Base-by-base conservation (phyloP, 2,888 invertebrate species). In the Punctoribates punctum region DNA sequence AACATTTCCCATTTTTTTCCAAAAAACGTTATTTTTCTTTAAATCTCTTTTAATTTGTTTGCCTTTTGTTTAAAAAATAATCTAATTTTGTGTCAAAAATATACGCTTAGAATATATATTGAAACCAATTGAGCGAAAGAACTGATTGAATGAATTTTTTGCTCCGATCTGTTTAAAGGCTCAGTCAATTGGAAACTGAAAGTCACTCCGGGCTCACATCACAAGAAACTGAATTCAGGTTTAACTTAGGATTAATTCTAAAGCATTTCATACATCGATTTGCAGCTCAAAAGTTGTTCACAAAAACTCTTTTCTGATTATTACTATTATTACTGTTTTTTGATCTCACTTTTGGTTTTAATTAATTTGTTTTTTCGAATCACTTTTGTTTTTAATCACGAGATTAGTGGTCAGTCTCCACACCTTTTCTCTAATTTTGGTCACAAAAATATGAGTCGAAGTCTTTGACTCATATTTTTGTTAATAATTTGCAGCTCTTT, bases 141-240 rank as follows among this genome's bases (percentile, higher is more conserved):
- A 65, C 29, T 29, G 29, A 27, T 65, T 65, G 29, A 65, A 27
- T 27, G 65, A 29, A 60, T 51, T 60, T 27, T 60, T 60, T 27
- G 60, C 25, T 60, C 42, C 67, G 42, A 67, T 65, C 17, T 34
- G 29, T 65, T 67, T 54, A 25, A 57, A 62, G 73, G 60, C 46
- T 74, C 20, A 77, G 74, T 74, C 77, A 74, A 54, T 46, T 77
- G 67, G 77, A 77, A n/a, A 67, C 77, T 27, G 77, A 77, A 51
- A 74, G 73, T 74, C 77, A 77, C 65, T 77, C 74, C 51, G 74
- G 74, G 42, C 65, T 77, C 42, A 77, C 77, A 20, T 67, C 67
- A 74, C 74, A 74, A 29, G 77, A 77, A 51, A 77, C 77, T 13
- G 77, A 77, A 65, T 74, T 60, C 67, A 77, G 77, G 77, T 77